Percentiles rank a stretch among this genome's conserved stretches.
These are phyloP conservation scores for Leptopilina clavipes DNA, from an alignment of 1,140 invertebrate genomes.

Conservation along the genomic window DNA sequence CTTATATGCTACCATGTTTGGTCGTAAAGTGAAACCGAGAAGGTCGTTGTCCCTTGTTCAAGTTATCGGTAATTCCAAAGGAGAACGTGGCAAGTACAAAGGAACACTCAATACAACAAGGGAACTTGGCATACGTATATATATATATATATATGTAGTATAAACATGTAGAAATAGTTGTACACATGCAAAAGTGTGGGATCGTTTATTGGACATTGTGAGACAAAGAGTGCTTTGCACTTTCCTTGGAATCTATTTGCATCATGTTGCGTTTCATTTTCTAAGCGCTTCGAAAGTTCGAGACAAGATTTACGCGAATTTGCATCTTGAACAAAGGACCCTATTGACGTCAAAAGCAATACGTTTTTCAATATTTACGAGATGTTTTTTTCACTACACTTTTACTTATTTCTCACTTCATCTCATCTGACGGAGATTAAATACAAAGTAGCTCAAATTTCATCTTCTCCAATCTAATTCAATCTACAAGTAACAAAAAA, in stretches of 20 bases:
- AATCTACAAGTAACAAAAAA: no score
- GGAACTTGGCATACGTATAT: background rate
- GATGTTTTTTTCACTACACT: background rate
- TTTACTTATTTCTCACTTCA: background rate
- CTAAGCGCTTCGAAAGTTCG: slow-evolving; percentile 36
- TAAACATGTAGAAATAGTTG: background rate
- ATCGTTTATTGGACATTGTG: slow-evolving; percentile 58
- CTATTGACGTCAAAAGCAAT: background rate
- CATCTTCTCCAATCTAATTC: background rate
- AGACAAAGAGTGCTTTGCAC: slow-evolving; percentile 58
- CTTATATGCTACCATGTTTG: slow-evolving; percentile 25
- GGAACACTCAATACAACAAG: slow-evolving; percentile 36
- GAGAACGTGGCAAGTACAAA: slow-evolving; percentile 28
- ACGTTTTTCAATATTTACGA: slow-evolving; percentile 12
- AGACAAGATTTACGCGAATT: slow-evolving; percentile 33
- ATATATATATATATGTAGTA: background rate
- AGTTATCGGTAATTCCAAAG: slow-evolving; percentile 46
- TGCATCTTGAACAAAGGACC: slow-evolving; percentile 20
- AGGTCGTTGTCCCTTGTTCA: slow-evolving; percentile 22
- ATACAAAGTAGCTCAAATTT: background rate
- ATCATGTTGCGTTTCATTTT: slow-evolving; percentile 52
- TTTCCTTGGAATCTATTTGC: slow-evolving; percentile 53
- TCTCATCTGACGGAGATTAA: background rate
- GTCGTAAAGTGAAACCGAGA: slow-evolving; percentile 36
- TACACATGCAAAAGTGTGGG: background rate